Percentiles rank a stretch among this genome's conserved stretches.
These are phyloP conservation scores for Eleginops maclovinus DNA, from an alignment of 2,113 vertebrate species.

Conservation along the genomic window DNA sequence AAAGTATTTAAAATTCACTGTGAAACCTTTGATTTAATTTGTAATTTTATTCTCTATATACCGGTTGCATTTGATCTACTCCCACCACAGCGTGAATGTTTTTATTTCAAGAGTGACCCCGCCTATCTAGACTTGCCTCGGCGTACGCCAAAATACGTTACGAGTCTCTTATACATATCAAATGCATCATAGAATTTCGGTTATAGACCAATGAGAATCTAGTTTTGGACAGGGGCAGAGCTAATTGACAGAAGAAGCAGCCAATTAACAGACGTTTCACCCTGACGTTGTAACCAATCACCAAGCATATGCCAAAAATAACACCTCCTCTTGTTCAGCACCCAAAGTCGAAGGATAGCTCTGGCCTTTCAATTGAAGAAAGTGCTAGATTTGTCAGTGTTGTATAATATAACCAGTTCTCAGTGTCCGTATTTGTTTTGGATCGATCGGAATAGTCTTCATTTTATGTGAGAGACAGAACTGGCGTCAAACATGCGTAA, in stretches of 20 bases:
- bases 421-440: constrained; percentile 69
- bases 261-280: constrained; percentile 68
- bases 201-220: constrained; percentile 70
- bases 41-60: neutral
- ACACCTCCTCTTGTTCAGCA: constrained; percentile 85
- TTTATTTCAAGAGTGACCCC: constrained; percentile 31
- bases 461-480: constrained; percentile 68
- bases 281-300: constrained; percentile 70
- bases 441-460: constrained; percentile 64
- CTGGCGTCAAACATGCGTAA: constrained; percentile 85
- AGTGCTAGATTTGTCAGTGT: constrained; percentile 80
- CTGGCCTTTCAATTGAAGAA: constrained; percentile 84
- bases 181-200: constrained; percentile 41
- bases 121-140: neutral
- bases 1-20: neutral
- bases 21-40: neutral
- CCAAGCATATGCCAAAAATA: constrained; percentile 67
- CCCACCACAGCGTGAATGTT: neutral
- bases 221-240: constrained; percentile 58
- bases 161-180: constrained; percentile 21
- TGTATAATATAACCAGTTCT: constrained; percentile 75
- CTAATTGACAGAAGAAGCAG: constrained; percentile 64
- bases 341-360: constrained; percentile 86
- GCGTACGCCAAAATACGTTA: neutral
- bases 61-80: neutral